Conservation (phyloP, 2,113 vertebrate genomes). For the Anser brachyrhynchus region DNA sequence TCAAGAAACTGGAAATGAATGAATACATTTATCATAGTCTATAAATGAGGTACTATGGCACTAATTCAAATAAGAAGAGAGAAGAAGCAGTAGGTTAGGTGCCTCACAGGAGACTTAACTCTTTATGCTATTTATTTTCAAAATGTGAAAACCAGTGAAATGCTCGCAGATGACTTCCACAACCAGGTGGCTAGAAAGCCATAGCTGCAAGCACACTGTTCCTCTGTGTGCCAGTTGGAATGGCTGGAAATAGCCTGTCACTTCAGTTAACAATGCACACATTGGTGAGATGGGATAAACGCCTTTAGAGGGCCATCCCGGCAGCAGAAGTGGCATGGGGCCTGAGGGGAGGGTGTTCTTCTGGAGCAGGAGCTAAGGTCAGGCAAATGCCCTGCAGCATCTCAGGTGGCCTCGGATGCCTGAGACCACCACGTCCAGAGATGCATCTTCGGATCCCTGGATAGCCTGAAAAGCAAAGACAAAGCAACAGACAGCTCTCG, state of each 20-base stretch:
- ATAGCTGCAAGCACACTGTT: accelerated
- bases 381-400: background rate
- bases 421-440: background rate
- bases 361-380: background rate
- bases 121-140: background rate
- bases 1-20: background rate
- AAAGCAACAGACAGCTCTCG: background rate
- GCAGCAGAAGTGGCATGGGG: background rate
- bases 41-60: background rate
- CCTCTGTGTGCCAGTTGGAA: background rate
- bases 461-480: background rate
- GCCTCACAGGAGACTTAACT: background rate
- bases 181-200: background rate
- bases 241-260: background rate
- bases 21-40: background rate
- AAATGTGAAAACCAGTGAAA: background rate
- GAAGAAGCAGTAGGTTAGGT: background rate
- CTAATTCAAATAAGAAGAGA: background rate
- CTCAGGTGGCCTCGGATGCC: background rate
- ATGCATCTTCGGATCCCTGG: background rate
- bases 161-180: background rate
- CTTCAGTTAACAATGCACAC: background rate
- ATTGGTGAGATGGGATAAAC: background rate
- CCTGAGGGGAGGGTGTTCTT: background rate
- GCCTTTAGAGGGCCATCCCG: background rate